phyloP scores from a whole-genome alignment of 2,888 invertebrate genomes.

The Heterodera filipjevi region DNA sequence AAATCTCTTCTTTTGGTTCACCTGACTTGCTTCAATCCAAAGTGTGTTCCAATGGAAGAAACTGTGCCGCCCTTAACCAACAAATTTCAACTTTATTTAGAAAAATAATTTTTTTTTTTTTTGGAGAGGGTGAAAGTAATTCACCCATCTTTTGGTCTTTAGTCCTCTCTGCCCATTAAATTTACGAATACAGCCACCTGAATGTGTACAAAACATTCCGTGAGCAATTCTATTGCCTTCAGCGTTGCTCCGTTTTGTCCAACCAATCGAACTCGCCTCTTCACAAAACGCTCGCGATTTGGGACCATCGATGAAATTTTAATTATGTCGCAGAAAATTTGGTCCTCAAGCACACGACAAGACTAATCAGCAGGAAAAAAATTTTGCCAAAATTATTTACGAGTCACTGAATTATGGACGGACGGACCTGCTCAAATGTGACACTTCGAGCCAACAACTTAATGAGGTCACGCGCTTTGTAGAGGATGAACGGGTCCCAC shows the following conservation, averaged over 20 bases:
- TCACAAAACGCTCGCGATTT: constrained; percentile 82
- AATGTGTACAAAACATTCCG: constrained; percentile 89
- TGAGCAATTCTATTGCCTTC: constrained; percentile 90
- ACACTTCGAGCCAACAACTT: constrained; percentile 92
- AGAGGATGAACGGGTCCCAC: constrained; percentile 95
- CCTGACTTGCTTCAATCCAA: constrained; percentile 73
- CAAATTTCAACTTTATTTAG: too few relatives aligned
- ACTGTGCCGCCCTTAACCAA: constrained; percentile 86
- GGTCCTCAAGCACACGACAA: constrained; percentile 68
- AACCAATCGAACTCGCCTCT: constrained; percentile 88
- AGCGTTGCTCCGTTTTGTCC: constrained; percentile 94
- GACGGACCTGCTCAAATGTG: constrained; percentile 85
- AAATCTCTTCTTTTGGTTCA: constrained; percentile 30
- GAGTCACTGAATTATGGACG: neutral
- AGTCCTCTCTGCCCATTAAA: neutral
- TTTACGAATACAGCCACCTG: constrained; percentile 29
- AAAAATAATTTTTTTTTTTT: too few relatives aligned
- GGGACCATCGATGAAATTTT: constrained; percentile 86
- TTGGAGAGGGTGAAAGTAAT: too few relatives aligned
- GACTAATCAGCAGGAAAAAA: neutral
- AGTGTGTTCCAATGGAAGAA: constrained; percentile 90
- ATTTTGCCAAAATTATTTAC: too few relatives aligned
- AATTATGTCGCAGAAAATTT: constrained; percentile 88
- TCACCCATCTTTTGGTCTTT: too few relatives aligned
- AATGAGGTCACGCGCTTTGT: constrained; percentile 93